phyloP scores from a whole-genome alignment of 2,888 invertebrate genomes.

The Subacronicta megacephala region DNA sequence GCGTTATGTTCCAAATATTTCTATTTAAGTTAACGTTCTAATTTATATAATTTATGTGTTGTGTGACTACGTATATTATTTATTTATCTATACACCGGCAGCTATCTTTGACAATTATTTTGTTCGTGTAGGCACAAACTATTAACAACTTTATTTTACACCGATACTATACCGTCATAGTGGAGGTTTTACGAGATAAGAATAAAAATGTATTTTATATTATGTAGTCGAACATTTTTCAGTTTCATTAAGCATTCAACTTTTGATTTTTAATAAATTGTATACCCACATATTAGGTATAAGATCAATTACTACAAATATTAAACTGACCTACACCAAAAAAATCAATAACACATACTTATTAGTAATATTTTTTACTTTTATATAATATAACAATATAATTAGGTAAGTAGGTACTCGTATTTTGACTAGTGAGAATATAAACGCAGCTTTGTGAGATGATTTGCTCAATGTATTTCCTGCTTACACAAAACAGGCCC shows the following conservation, averaged over 20 bases:
- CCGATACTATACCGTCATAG: conserved; percentile 4
- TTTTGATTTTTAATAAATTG: conserved; percentile 13
- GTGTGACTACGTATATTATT: conserved; percentile 40
- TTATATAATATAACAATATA: conserved; percentile 35
- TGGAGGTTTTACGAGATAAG: conserved; percentile 13
- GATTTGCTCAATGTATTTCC: conserved; percentile 44
- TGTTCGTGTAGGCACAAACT: conserved; percentile 12
- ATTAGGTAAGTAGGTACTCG: conserved; percentile 5
- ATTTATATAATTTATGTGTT: conserved; percentile 48
- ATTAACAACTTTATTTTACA: conserved; percentile 21
- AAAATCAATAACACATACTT: conserved; percentile 20
- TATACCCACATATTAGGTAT: conserved; percentile 30
- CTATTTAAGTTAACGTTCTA: conserved; percentile 50
- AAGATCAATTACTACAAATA: conserved; percentile 30
- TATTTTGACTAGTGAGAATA: conserved; percentile 32
- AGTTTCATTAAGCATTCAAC: conserved; percentile 14
- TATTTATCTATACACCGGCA: conserved; percentile 46
- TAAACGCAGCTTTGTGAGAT: conserved; percentile 49
- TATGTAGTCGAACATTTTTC: conserved; percentile 12
- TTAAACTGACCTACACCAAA: conserved; percentile 20
- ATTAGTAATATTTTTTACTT: conserved; percentile 51
- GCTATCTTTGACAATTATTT: conserved; percentile 42
- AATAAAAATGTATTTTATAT: conserved; percentile 23
- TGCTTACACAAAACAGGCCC: conserved; percentile 18
- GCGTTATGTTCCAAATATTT: conserved; percentile 51